These are phyloP conservation scores for Scomber japonicus DNA, from an alignment of 2,113 vertebrate species.

Conservation along the genomic window DNA sequence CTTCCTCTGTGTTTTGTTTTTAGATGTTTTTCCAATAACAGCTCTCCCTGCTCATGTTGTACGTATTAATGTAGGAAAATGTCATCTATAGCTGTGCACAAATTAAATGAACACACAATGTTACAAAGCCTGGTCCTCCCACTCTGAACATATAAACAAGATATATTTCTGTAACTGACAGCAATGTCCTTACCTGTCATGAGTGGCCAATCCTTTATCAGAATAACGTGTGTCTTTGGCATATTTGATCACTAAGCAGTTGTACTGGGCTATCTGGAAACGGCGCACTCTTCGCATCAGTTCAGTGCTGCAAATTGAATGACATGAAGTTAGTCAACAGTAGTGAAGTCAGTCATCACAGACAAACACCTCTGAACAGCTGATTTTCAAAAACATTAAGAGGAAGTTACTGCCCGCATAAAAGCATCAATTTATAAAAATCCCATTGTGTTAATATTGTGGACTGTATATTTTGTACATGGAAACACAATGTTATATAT, in stretches of 20 bases:
- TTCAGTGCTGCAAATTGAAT: conserved; percentile 88
- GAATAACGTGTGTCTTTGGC: conserved; percentile 92
- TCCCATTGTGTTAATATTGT: no score
- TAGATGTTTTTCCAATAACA: no score
- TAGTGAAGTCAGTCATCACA: not conserved
- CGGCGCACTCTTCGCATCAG: conserved; percentile 93
- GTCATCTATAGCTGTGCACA: not conserved
- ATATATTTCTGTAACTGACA: not conserved
- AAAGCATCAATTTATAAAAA: no score
- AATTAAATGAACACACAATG: not conserved
- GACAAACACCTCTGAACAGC: no score
- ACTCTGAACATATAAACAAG: not conserved
- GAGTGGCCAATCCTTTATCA: conserved; percentile 87
- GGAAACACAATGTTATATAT: not conserved
- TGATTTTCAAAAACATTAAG: no score
- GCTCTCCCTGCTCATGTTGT: not conserved
- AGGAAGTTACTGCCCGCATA: no score
- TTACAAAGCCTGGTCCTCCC: no score
- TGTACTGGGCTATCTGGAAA: conserved; percentile 94
- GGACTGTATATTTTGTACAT: not conserved
- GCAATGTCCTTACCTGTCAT: conserved; percentile 88
- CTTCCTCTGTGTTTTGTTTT: no score
- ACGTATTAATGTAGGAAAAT: not conserved
- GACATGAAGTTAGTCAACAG: not conserved
- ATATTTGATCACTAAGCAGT: conserved; percentile 94